Evolutionary conservation across 2,888 invertebrate genomes (phyloP).

Genomic region (Drosophila infuscata): DNA sequence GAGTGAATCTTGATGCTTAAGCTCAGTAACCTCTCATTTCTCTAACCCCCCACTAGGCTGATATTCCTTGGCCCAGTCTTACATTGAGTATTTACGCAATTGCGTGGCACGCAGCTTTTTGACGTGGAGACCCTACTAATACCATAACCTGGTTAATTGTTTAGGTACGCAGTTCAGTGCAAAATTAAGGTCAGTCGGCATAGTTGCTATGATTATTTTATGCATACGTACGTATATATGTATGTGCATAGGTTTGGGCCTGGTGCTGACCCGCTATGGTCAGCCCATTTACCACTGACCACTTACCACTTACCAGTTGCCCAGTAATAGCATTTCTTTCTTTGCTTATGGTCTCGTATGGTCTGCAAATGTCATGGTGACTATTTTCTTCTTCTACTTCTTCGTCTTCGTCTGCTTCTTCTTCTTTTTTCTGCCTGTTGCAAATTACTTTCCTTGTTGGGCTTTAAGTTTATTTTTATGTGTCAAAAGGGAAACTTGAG

Average conservation of each 20-base stretch:
- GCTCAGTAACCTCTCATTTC: conserved; percentile 66
- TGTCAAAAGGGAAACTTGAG: conserved; percentile 73
- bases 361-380: conserved; percentile 72
- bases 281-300: conserved; percentile 34
- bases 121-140: conserved; percentile 21
- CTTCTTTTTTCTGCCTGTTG: conserved; percentile 27
- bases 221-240: conserved; percentile 6
- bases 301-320: conserved; percentile 38
- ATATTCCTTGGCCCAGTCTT: conserved; percentile 26
- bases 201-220: conserved; percentile 70
- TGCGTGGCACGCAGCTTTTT: conserved; percentile 35
- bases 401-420: conserved; percentile 4
- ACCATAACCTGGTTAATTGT: conserved; percentile 44
- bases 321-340: conserved; percentile 74
- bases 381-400: conserved; percentile 35
- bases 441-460: conserved; percentile 77
- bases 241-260: conserved; percentile 31
- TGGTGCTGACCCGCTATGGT: conserved; percentile 38
- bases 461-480: conserved; percentile 44
- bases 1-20: conserved; percentile 41
- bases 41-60: conserved; percentile 2
- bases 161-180: conserved; percentile 37
- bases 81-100: conserved; percentile 28
- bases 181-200: conserved; percentile 73
- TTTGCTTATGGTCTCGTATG: conserved; percentile 46